These are phyloP conservation scores for Drosophila antonietae DNA, from an alignment of 2,888 invertebrate species.

Conservation along the genomic window DNA sequence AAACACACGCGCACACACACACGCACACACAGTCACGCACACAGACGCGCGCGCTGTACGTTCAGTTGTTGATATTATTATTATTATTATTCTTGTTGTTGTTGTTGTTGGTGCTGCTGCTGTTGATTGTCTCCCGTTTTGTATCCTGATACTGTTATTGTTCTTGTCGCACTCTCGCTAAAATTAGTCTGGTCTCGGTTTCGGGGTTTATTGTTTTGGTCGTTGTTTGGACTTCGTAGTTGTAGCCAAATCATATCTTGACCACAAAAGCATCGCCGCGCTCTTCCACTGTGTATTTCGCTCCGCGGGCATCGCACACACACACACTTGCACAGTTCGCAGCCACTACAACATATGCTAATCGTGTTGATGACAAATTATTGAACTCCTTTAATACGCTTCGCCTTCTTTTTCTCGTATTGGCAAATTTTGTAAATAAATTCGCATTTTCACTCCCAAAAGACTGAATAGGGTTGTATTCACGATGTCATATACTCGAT, in stretches of 20 bases:
- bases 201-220: conserved; percentile 63
- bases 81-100: conserved; percentile 17
- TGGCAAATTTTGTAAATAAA: conserved; percentile 65
- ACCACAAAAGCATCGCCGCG: conserved; percentile 61
- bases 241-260: conserved; percentile 66
- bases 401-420: conserved; percentile 47
- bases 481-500: conserved; percentile 25
- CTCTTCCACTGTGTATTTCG: conserved; percentile 44
- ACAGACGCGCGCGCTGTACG: conserved; percentile 50
- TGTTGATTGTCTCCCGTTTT: conserved; percentile 36
- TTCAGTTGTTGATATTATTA: conserved; percentile 48
- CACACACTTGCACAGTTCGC: conserved; percentile 13
- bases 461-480: conserved; percentile 49
- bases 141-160: conserved; percentile 32
- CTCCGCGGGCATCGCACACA: conserved; percentile 52
- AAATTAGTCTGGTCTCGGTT: conserved; percentile 51
- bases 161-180: conserved; percentile 48
- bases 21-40: conserved; percentile 39
- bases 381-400: conserved; percentile 41
- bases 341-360: conserved; percentile 23
- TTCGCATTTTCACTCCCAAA: conserved; percentile 64
- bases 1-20: conserved; percentile 24
- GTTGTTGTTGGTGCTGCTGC: conserved; percentile 20
- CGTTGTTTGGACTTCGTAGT: conserved; percentile 41
- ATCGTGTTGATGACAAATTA: conserved; percentile 32